Evolutionary conservation across 2,113 vertebrate species (phyloP).

Genomic region (Vulpes vulpes): DNA sequence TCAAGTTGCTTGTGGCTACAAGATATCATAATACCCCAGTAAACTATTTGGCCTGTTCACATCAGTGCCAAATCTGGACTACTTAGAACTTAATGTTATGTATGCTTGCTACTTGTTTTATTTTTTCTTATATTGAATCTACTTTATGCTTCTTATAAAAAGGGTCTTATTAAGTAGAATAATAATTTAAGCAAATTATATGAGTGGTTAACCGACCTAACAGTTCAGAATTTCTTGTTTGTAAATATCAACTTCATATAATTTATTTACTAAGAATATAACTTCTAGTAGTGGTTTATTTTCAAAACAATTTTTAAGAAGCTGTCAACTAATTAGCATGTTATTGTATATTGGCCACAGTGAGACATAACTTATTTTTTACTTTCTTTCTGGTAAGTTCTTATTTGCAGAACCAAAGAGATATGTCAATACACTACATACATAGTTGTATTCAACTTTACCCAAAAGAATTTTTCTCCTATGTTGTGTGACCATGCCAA

Average conservation of each 20-base stretch:
- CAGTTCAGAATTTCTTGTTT: background rate
- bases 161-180: background rate
- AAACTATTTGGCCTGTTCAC: background rate
- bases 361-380: slow-evolving; percentile 54
- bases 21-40: background rate
- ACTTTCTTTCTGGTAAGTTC: slow-evolving; percentile 72
- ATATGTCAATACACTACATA: background rate
- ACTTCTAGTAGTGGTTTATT: background rate
- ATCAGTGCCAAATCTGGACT: background rate
- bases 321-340: slow-evolving; percentile 66
- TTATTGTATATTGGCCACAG: slow-evolving; percentile 63
- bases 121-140: slow-evolving; percentile 15
- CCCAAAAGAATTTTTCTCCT: slow-evolving; percentile 2
- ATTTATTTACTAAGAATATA: background rate
- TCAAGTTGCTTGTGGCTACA: background rate
- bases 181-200: background rate
- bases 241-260: background rate
- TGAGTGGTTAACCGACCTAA: background rate
- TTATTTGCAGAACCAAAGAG: background rate
- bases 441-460: slow-evolving; percentile 31
- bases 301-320: slow-evolving; percentile 54
- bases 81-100: background rate
- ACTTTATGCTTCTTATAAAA: slow-evolving; percentile 21
- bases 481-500: background rate
- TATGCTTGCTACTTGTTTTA: slow-evolving; percentile 12